Conservation (phyloP, 2,113 vertebrate genomes). For the Choloepus hoffmanni region DNA sequence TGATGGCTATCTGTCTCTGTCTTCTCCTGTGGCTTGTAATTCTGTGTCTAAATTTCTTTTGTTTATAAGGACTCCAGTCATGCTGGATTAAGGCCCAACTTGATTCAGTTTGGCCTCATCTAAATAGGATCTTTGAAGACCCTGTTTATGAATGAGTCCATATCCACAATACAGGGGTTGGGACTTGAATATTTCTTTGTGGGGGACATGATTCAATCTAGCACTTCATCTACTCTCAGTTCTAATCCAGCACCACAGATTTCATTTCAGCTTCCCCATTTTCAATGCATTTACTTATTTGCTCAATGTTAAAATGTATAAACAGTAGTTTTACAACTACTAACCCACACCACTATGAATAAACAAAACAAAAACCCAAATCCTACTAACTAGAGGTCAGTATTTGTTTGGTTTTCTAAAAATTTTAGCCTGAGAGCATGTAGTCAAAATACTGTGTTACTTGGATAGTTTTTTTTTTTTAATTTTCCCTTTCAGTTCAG, state of each 20-base stretch:
- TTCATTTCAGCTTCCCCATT: neutral
- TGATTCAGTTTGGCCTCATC: too few relatives aligned
- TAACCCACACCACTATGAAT: neutral
- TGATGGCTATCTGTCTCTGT: too few relatives aligned
- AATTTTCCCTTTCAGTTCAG: neutral
- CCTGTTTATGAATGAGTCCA: too few relatives aligned
- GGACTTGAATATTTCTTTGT: too few relatives aligned
- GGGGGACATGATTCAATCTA: too few relatives aligned
- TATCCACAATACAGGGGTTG: too few relatives aligned
- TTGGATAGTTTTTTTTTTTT: neutral
- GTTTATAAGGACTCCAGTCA: too few relatives aligned
- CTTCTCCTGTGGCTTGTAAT: too few relatives aligned
- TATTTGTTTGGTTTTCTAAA: neutral
- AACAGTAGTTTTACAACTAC: neutral
- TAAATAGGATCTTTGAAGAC: too few relatives aligned
- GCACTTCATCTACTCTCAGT: neutral
- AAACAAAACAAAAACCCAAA: neutral
- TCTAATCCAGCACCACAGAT: neutral
- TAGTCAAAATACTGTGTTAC: neutral
- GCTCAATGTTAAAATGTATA: neutral
- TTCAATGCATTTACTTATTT: neutral
- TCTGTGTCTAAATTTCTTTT: too few relatives aligned
- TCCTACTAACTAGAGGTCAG: neutral
- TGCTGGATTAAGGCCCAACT: too few relatives aligned
- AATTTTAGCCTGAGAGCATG: neutral